phyloP scores from a whole-genome alignment of 2,113 vertebrate genomes.

The Tetrao urogallus region DNA sequence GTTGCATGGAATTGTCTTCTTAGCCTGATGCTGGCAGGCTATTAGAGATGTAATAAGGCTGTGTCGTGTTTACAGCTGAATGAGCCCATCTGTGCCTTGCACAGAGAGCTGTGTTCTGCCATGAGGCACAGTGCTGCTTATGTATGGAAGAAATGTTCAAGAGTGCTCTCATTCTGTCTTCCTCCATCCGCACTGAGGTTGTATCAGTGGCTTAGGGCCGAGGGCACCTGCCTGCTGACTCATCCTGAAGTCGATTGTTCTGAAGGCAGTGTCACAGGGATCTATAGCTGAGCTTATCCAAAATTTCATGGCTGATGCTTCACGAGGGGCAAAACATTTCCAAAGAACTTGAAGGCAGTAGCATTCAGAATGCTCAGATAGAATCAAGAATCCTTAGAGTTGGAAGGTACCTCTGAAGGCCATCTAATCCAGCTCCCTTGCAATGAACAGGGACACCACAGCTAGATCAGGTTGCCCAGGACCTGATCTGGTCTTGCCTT shows the following conservation, averaged over 20 bases:
- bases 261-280: background rate
- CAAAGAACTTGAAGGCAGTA: background rate
- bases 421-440: no score
- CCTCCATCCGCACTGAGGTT: background rate
- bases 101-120: background rate
- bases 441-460: no score
- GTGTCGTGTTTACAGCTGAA: conserved; percentile 26
- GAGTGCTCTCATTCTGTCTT: conserved; percentile 44
- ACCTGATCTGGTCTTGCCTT: no score
- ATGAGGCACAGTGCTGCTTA: conserved; percentile 6
- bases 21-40: background rate
- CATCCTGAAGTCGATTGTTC: background rate
- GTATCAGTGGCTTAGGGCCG: background rate
- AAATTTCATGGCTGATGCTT: background rate
- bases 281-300: background rate
- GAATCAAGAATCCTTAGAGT: no score
- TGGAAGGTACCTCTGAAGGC: no score
- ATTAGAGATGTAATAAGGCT: conserved; percentile 11
- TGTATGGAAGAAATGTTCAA: background rate
- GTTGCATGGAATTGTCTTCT: background rate
- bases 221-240: conserved; percentile 59
- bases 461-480: no score
- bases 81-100: conserved; percentile 25
- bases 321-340: background rate
- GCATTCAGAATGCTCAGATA: background rate